These are phyloP conservation scores for Hexactinellida sp. DNA, from an alignment of 37 sponge, comb jelly and placozoan species.

Conservation along the genomic window DNA sequence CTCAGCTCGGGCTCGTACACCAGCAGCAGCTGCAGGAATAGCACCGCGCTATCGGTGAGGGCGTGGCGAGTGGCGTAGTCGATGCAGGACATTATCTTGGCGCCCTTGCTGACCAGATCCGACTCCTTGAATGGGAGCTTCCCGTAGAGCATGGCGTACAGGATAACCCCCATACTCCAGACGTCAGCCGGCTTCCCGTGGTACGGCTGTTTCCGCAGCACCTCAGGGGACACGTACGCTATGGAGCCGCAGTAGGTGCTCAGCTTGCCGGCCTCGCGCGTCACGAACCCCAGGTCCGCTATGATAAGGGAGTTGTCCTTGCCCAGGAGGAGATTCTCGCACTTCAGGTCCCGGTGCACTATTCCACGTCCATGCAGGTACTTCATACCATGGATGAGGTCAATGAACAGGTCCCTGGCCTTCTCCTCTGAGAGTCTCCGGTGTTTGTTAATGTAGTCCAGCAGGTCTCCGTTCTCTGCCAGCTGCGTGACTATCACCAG, in stretches of 20 bases:
- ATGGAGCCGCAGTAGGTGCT: background rate
- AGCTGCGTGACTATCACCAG: conserved; percentile 72
- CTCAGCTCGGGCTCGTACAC: background rate
- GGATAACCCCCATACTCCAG: conserved; percentile 8
- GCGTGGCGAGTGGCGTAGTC: background rate
- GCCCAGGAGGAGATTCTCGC: conserved; percentile 73
- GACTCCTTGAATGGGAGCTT: conserved; percentile 1
- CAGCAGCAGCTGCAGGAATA: background rate
- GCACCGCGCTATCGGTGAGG: background rate
- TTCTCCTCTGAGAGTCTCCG: conserved; percentile 46
- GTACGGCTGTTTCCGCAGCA: conserved; percentile 1
- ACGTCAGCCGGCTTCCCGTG: background rate
- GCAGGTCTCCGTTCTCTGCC: conserved; percentile 78
- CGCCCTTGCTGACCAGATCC: background rate
- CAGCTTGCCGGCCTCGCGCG: background rate
- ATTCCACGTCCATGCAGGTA: conserved; percentile 50
- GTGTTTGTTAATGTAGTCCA: conserved; percentile 70
- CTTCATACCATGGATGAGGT: conserved; percentile 43
- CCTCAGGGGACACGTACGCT: background rate
- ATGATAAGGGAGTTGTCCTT: conserved; percentile 43
- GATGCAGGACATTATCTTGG: background rate
- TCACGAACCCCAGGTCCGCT: conserved; percentile 77
- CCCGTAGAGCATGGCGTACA: conserved; percentile 5
- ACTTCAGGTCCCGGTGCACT: conserved; percentile 85
- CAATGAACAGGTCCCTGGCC: conserved; percentile 48